These are phyloP conservation scores for Eurois occulta DNA, from an alignment of 2,888 invertebrate genomes.

Conservation along the genomic window DNA sequence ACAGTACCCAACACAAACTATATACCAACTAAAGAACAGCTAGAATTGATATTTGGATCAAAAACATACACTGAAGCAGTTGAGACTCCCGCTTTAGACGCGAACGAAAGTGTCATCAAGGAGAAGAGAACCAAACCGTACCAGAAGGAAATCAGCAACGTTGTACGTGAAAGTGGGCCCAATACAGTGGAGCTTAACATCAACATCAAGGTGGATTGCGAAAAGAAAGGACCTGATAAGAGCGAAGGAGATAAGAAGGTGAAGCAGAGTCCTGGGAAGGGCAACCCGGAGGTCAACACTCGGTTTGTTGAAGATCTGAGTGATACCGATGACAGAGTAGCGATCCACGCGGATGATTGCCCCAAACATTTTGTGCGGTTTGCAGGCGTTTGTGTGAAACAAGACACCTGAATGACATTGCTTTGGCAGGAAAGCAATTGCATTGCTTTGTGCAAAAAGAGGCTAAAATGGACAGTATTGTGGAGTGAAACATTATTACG, in stretches of 20 bases:
- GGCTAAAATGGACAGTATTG: background rate
- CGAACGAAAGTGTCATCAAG: background rate
- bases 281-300: background rate
- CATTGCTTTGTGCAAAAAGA: constrained; percentile 2
- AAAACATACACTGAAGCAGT: background rate
- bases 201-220: constrained; percentile 18
- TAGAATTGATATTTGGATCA: constrained; percentile 31
- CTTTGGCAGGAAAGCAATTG: too few relatives aligned
- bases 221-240: background rate
- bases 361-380: background rate
- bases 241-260: background rate
- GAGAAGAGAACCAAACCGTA: background rate
- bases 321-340: constrained; percentile 22
- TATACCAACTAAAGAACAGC: constrained; percentile 18
- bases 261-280: background rate
- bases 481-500: background rate
- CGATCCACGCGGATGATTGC: constrained; percentile 10
- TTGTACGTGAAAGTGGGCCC: background rate
- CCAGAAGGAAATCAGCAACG: constrained; percentile 26
- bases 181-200: constrained; percentile 12
- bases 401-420: background rate
- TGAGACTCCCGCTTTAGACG: background rate
- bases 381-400: background rate
- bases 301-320: constrained; percentile 6
- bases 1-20: constrained; percentile 15